Conservation (phyloP, 2,113 vertebrate species). For the Thymallus thymallus region DNA sequence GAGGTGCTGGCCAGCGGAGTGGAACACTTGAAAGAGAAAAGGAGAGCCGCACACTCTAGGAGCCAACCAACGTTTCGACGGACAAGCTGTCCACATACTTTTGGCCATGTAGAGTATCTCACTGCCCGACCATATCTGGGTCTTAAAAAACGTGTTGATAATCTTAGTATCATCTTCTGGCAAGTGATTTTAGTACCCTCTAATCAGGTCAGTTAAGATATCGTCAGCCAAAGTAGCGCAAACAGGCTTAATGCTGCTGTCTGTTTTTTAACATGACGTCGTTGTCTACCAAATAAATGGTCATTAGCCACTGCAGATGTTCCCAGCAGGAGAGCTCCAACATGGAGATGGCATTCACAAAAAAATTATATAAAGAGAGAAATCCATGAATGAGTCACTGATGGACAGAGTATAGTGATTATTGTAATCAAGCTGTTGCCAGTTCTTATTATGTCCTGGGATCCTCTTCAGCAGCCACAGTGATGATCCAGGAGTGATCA, state of each 20-base stretch:
- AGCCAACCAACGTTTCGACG: too few species aligned
- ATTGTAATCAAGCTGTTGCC: constrained; percentile 68
- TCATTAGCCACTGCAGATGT: constrained; percentile 56
- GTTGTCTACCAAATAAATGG: constrained; percentile 21
- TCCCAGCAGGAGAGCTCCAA: constrained; percentile 35
- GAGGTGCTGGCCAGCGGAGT: too few species aligned
- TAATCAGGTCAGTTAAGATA: constrained; percentile 30
- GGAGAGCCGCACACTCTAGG: too few species aligned
- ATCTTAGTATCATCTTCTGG: constrained; percentile 20
- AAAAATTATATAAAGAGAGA: constrained; percentile 14
- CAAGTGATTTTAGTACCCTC: constrained; percentile 19
- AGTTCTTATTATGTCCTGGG: constrained; percentile 54
- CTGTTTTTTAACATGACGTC: not conserved
- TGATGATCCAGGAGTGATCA: not conserved
- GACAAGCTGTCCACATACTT: too few species aligned
- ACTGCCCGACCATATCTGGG: not conserved
- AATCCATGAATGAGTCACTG: constrained; percentile 34
- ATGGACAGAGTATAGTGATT: constrained; percentile 53
- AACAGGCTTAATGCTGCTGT: not conserved
- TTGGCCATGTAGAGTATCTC: not conserved
- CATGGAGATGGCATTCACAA: constrained; percentile 39
- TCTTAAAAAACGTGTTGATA: constrained; percentile 12
- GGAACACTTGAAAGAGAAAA: too few species aligned
- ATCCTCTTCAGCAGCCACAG: constrained; percentile 20
- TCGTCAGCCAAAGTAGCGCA: not conserved